Evolutionary conservation across 2,113 vertebrate species (phyloP).

Genomic region (Nicator chloris): DNA sequence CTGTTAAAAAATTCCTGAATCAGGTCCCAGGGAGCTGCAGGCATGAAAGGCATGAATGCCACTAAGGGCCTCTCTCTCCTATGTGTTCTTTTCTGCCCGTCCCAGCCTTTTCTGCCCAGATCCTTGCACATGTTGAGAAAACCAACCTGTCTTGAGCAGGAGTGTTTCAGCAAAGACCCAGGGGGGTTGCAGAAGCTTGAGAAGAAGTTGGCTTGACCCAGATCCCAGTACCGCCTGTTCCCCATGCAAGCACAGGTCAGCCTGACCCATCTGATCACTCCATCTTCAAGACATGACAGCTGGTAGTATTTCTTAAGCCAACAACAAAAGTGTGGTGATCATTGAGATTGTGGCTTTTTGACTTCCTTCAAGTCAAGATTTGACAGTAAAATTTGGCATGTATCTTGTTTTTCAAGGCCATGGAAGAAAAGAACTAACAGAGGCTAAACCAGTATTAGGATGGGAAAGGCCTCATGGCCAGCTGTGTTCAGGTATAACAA

Average conservation of each 20-base stretch:
- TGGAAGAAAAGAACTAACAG: background rate
- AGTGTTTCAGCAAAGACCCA: background rate
- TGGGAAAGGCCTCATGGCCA: background rate
- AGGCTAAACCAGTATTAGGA: background rate
- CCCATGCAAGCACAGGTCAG: background rate
- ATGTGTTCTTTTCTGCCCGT: background rate
- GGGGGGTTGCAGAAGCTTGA: background rate
- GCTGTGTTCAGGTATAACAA: background rate
- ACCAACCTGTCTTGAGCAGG: background rate
- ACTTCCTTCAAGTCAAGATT: background rate
- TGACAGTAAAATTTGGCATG: background rate
- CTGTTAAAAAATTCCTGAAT: slow-evolving; percentile 61
- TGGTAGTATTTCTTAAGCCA: background rate
- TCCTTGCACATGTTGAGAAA: background rate
- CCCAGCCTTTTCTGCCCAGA: background rate
- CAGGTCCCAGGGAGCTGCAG: slow-evolving; percentile 17
- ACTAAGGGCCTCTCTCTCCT: background rate
- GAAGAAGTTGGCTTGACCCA: background rate
- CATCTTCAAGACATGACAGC: background rate
- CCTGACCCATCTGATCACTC: background rate
- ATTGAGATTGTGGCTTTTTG: background rate
- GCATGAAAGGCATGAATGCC: slow-evolving; percentile 55
- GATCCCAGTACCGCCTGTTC: accelerated
- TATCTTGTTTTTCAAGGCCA: background rate
- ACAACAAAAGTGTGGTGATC: background rate